Conservation (phyloP, 2,113 vertebrate species). For the Lanius ludovicianus region DNA sequence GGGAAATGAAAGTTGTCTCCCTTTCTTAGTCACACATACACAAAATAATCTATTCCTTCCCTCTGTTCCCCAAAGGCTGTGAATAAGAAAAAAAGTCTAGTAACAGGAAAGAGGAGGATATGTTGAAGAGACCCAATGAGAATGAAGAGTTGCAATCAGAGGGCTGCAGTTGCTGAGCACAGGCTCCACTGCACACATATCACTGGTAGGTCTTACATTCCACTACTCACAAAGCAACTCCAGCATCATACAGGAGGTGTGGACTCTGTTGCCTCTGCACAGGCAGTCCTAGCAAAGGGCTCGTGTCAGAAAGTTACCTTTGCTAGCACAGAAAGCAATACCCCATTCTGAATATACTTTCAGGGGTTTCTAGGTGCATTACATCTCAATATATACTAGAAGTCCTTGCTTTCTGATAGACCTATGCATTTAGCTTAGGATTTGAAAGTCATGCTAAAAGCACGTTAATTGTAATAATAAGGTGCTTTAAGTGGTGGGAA, state of each 20-base stretch:
- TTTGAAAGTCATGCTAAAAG: background rate
- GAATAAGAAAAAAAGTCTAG: background rate
- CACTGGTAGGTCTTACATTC: background rate
- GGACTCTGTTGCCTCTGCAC: background rate
- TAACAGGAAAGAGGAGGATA: background rate
- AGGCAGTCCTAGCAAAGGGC: background rate
- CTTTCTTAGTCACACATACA: background rate
- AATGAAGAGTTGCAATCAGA: background rate
- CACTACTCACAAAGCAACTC: background rate
- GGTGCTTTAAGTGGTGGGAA: background rate
- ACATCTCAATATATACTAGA: background rate
- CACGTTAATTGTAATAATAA: background rate
- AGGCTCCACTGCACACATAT: background rate
- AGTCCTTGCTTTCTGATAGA: background rate
- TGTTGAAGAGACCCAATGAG: background rate
- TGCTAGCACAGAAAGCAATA: background rate
- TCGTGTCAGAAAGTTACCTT: background rate
- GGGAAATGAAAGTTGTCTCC: background rate
- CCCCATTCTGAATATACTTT: background rate
- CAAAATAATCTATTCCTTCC: background rate
- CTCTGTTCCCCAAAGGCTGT: background rate
- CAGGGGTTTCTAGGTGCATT: background rate
- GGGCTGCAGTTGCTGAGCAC: background rate
- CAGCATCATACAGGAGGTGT: fast-evolving
- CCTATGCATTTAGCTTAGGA: background rate